These are phyloP conservation scores for Chironomus tepperi DNA, from an alignment of 1,140 invertebrate genomes.

Conservation along the genomic window DNA sequence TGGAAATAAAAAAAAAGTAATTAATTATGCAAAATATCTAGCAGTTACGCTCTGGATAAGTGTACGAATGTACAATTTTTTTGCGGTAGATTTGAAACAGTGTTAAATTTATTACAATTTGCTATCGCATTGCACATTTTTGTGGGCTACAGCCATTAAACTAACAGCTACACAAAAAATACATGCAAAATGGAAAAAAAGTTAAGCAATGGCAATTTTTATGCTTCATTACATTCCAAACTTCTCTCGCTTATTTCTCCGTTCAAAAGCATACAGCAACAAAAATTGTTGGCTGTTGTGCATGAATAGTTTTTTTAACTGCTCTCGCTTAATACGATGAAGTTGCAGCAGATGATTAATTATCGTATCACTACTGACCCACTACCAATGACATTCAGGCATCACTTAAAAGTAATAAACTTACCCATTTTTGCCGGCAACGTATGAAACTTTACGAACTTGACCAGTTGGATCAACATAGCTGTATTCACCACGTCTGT, in stretches of 20 bases:
- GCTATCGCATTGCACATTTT: no score
- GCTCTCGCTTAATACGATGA: neutral
- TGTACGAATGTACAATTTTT: neutral
- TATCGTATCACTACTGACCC: neutral
- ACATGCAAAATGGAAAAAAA: neutral
- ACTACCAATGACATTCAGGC: neutral
- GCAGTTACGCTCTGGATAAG: neutral
- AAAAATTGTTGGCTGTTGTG: conserved; percentile 12
- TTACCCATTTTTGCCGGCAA: conserved; percentile 76
- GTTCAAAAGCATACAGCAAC: no score
- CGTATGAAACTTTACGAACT: conserved; percentile 69
- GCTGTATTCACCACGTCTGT: conserved; percentile 72
- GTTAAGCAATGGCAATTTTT: neutral
- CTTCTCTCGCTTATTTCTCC: neutral
- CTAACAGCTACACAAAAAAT: no score
- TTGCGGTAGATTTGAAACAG: no score
- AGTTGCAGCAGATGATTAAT: neutral
- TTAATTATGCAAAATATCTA: conserved; percentile 9
- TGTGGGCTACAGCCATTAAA: no score
- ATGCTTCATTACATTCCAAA: conserved; percentile 10
- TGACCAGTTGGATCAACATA: conserved; percentile 78
- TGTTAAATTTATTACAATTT: no score
- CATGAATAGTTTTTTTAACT: neutral
- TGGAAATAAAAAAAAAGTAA: neutral
- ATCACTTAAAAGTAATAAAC: conserved; percentile 31